phyloP scores from a whole-genome alignment of 2,113 vertebrate species.

The Grallaria varia region DNA sequence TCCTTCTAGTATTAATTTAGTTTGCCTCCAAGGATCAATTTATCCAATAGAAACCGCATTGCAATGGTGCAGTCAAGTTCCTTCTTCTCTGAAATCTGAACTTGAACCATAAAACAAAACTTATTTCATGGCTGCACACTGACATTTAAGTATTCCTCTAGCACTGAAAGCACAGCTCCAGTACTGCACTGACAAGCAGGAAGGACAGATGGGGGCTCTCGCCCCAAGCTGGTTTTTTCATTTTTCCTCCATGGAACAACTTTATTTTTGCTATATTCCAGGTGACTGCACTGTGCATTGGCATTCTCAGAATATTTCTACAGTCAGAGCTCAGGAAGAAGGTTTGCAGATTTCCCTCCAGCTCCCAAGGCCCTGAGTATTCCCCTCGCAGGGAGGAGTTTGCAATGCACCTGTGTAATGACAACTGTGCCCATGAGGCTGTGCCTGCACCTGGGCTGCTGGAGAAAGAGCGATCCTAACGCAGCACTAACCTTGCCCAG shows the following conservation, averaged over 20 bases:
- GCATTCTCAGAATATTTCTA: neutral
- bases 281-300: neutral
- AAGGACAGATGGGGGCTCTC: neutral
- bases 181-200: neutral
- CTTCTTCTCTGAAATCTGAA: conserved; percentile 1
- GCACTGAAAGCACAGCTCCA: neutral
- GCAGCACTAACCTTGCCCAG: neutral
- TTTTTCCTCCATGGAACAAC: neutral
- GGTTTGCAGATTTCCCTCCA: neutral
- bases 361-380: neutral
- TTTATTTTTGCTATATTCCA: neutral
- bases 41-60: neutral
- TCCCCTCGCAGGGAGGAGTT: neutral
- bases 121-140: neutral
- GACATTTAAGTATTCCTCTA: neutral
- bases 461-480: accelerated
- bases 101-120: neutral
- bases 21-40: conserved; percentile 50
- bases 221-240: neutral
- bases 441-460: neutral
- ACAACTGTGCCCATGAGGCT: accelerated
- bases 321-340: neutral
- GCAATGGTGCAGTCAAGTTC: neutral
- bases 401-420: accelerated
- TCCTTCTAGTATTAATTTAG: conserved; percentile 28